phyloP scores from a whole-genome alignment of 2,888 invertebrate species.

The Neoaliturus tenellus region DNA sequence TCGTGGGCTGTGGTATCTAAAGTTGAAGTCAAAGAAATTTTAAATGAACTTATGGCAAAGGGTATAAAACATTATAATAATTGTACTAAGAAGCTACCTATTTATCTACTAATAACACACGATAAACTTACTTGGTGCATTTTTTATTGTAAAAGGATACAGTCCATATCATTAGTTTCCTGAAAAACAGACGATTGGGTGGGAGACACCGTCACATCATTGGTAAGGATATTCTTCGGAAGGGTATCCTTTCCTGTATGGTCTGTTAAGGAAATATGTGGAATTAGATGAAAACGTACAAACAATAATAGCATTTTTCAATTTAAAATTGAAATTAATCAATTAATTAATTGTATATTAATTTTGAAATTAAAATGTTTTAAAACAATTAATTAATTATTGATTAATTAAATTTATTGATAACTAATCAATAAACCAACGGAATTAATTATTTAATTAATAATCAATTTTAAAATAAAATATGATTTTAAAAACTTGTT shows the following conservation, averaged over 20 bases:
- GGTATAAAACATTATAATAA: conserved; percentile 1
- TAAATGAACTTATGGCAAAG: neutral
- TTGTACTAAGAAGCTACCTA: neutral
- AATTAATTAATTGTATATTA: too few species aligned
- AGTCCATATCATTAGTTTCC: conserved; percentile 25
- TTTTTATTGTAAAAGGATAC: conserved; percentile 13
- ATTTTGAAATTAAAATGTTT: too few species aligned
- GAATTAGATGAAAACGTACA: too few species aligned
- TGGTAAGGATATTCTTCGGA: too few species aligned
- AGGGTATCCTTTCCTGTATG: too few species aligned
- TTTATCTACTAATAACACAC: neutral
- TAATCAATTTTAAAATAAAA: neutral
- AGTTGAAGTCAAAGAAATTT: conserved; percentile 22
- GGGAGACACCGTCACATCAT: conserved; percentile 7
- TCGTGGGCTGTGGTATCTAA: neutral
- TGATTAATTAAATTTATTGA: too few species aligned
- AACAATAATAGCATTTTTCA: too few species aligned
- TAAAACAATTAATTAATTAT: too few species aligned
- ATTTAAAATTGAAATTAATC: too few species aligned
- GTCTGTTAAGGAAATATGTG: too few species aligned
- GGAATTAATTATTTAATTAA: neutral
- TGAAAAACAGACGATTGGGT: neutral
- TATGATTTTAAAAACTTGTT: neutral
- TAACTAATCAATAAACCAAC: too few species aligned
- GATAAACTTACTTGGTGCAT: neutral